A percentile compares a stretch with the other conserved stretches of the same genome.
These are phyloP conservation scores for Melanostoma scalare DNA, from an alignment of 2,888 invertebrate genomes.

Conservation along the genomic window DNA sequence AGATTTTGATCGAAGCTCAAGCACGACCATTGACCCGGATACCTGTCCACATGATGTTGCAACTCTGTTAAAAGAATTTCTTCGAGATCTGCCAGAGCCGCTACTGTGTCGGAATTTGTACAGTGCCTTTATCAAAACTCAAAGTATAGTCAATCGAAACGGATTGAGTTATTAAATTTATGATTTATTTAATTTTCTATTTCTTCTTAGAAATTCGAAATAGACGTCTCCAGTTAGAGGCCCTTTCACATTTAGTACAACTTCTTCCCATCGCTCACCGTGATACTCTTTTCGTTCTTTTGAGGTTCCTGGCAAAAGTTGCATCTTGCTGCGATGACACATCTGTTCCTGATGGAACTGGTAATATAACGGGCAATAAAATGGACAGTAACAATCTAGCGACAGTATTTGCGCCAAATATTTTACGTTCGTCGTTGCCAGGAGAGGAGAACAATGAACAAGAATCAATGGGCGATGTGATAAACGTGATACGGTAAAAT, in stretches of 20 bases:
- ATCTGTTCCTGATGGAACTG: conserved; percentile 74
- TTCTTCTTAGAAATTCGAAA: conserved; percentile 88
- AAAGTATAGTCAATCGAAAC: conserved; percentile 86
- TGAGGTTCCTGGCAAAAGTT: conserved; percentile 89
- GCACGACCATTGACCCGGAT: conserved; percentile 88
- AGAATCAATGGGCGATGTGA: conserved; percentile 90
- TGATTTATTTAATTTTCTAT: background rate
- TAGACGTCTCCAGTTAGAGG: conserved; percentile 91
- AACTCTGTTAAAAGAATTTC: conserved; percentile 95
- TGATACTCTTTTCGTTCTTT: conserved; percentile 90
- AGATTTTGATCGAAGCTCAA: conserved; percentile 93
- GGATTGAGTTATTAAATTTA: background rate
- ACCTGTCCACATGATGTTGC: conserved; percentile 97
- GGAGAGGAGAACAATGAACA: conserved; percentile 76
- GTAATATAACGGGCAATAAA: conserved; percentile 87
- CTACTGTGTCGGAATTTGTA: conserved; percentile 94
- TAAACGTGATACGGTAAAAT: conserved; percentile 89
- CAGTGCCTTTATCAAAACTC: conserved; percentile 93
- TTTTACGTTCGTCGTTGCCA: conserved; percentile 87
- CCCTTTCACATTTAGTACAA: conserved; percentile 91
- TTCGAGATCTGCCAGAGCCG: conserved; percentile 95
- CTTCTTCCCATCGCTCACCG: conserved; percentile 93
- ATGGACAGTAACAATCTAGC: conserved; percentile 97
- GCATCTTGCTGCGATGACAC: conserved; percentile 79
- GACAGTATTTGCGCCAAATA: conserved; percentile 96